Evolutionary conservation across 2,113 vertebrate genomes (phyloP).

Genomic region (Alosa alosa): DNA sequence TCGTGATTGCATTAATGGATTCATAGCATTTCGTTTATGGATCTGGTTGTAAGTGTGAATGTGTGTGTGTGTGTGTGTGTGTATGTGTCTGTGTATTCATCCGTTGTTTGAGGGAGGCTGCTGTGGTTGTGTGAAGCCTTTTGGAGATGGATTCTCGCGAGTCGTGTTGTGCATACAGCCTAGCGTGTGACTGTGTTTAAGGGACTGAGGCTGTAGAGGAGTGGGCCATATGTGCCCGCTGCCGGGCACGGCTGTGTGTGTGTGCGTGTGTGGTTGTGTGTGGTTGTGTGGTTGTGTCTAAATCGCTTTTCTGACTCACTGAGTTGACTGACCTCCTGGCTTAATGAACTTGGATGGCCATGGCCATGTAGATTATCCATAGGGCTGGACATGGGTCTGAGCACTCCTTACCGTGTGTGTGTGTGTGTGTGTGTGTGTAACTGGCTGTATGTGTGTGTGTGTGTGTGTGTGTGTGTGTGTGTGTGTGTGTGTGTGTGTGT

Average conservation of each 20-base stretch:
- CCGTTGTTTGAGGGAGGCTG: not conserved
- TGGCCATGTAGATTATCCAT: not conserved
- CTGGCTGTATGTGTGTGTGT: not conserved
- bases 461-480: not conserved
- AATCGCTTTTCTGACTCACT: not conserved
- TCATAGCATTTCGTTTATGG: not conserved
- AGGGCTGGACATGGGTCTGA: not conserved
- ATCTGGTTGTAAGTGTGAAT: not conserved
- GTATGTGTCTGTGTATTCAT: slow-evolving; percentile 10
- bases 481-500: slow-evolving; percentile 2
- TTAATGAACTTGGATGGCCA: not conserved
- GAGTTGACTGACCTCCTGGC: not conserved
- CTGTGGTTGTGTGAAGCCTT: not conserved
- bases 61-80: slow-evolving; percentile 51
- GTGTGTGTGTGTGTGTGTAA: not conserved
- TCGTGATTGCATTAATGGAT: not conserved
- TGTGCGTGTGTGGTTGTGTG: slow-evolving; percentile 14
- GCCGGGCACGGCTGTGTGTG: not conserved
- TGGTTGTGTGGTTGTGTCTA: not conserved
- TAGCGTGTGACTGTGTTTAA: not conserved
- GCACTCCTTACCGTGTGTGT: not conserved
- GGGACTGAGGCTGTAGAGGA: not conserved
- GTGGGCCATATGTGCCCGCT: not conserved
- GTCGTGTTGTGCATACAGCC: not conserved
- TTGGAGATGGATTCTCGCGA: not conserved